These are phyloP conservation scores for Pandemis corylana DNA, from an alignment of 2,888 invertebrate species.

Conservation along the genomic window DNA sequence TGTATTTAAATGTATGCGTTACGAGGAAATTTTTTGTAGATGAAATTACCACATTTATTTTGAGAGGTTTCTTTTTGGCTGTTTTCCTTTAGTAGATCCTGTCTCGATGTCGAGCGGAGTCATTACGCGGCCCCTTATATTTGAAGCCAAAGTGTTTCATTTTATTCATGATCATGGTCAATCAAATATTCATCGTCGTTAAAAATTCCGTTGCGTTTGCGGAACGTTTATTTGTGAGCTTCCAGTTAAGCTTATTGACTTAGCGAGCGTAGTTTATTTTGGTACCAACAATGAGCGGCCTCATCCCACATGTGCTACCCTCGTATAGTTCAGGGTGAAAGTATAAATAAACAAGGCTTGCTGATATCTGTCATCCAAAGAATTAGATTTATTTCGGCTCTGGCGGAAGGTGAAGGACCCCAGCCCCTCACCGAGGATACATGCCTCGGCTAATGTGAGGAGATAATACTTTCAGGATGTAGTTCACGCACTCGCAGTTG, in stretches of 20 bases:
- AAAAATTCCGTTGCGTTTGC: constrained; percentile 27
- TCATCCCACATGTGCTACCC: constrained; percentile 75
- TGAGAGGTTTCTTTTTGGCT: constrained; percentile 62
- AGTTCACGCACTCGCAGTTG: constrained; percentile 16
- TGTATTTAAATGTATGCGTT: constrained; percentile 76
- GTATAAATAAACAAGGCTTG: constrained; percentile 84
- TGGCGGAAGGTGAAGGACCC: constrained; percentile 79
- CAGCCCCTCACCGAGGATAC: constrained; percentile 62
- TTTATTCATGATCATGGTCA: constrained; percentile 46
- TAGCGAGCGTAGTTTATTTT: constrained; percentile 76
- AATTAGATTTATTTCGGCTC: constrained; percentile 83
- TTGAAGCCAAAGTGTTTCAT: constrained; percentile 43
- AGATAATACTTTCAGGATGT: constrained; percentile 31
- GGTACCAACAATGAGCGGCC: constrained; percentile 62
- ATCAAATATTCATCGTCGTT: constrained; percentile 41
- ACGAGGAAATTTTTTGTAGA: constrained; percentile 67
- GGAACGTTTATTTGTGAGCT: constrained; percentile 35
- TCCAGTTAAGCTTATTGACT: constrained; percentile 62
- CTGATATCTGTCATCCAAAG: constrained; percentile 84
- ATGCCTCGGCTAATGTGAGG: constrained; percentile 52
- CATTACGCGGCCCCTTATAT: constrained; percentile 45
- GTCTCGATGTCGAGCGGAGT: constrained; percentile 66
- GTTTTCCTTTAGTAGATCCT: constrained; percentile 67
- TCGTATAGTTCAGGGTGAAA: constrained; percentile 70
- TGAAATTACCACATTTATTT: constrained; percentile 77